A percentile compares a stretch with the other conserved stretches of the same genome.
Evolutionary conservation across 2,113 vertebrate genomes (phyloP).

Genomic region (Melanostigma gelatinosum): DNA sequence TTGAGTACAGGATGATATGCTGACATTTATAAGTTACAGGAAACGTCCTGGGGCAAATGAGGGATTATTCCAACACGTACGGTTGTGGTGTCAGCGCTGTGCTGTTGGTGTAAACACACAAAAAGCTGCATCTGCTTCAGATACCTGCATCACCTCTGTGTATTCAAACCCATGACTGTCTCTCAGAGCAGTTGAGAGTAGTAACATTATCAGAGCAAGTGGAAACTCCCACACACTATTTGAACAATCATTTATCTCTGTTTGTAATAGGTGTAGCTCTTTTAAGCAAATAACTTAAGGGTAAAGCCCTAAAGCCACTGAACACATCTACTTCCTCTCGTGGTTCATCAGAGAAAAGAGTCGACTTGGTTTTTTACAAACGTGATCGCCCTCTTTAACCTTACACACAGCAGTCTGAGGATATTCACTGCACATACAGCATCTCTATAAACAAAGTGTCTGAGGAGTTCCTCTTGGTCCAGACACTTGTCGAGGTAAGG

Average conservation of each 20-base stretch:
- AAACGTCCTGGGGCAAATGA: neutral
- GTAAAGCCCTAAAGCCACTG: neutral
- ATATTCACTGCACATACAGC: conserved; percentile 12
- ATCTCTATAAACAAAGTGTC: neutral
- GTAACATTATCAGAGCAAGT: neutral
- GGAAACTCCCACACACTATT: neutral
- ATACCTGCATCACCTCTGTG: conserved; percentile 34
- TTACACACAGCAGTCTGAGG: neutral
- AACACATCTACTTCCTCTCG: neutral
- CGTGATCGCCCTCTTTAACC: neutral
- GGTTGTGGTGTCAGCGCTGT: neutral
- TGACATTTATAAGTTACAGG: conserved; percentile 33
- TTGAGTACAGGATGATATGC: neutral
- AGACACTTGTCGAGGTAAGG: neutral
- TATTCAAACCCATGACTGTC: neutral
- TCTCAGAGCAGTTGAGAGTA: neutral
- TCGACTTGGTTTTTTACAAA: neutral
- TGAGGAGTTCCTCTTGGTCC: neutral
- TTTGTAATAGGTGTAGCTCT: neutral
- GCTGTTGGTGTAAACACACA: conserved; percentile 47
- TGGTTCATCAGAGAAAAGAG: neutral
- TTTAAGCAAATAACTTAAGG: conserved; percentile 11
- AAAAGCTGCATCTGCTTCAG: neutral
- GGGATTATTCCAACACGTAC: neutral
- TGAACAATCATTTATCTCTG: neutral